These are phyloP conservation scores for Gavialis gangeticus DNA, from an alignment of 2,113 vertebrate genomes.

Conservation along the genomic window DNA sequence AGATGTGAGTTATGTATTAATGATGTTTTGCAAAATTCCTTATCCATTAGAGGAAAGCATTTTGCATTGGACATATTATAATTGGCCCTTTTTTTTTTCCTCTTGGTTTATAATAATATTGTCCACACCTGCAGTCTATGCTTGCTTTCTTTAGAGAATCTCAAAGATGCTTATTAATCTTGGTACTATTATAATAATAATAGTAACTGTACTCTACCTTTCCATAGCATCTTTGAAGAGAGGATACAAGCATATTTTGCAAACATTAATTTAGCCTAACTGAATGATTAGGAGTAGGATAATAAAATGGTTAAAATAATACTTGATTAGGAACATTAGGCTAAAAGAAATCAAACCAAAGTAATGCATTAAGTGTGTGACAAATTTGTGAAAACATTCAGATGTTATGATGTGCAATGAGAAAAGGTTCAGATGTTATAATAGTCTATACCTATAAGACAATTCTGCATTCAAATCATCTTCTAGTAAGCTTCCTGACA, in stretches of 20 bases:
- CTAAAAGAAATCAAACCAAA: background rate
- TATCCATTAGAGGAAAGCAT: constrained; percentile 56
- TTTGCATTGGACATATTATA: constrained; percentile 45
- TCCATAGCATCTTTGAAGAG: constrained; percentile 5
- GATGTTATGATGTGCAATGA: background rate
- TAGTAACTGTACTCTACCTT: constrained; percentile 38
- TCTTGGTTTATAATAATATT: background rate
- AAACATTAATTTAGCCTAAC: constrained; percentile 20
- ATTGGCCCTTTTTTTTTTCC: constrained; percentile 3
- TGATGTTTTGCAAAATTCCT: constrained; percentile 22
- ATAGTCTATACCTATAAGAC: background rate
- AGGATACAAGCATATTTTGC: constrained; percentile 20
- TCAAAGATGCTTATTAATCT: background rate
- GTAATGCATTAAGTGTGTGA: background rate
- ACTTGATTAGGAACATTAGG: background rate
- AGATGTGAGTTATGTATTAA: constrained; percentile 55
- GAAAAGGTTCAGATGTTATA: too few relatives aligned
- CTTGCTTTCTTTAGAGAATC: background rate
- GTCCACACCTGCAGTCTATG: constrained; percentile 5
- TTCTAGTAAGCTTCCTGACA: background rate
- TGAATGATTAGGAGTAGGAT: background rate
- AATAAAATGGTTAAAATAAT: too few relatives aligned
- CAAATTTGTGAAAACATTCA: background rate
- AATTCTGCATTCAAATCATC: background rate
- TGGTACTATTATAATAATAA: constrained; percentile 45